These are phyloP conservation scores for Lutraria rhynchaena DNA, from an alignment of 1,140 invertebrate genomes.

Conservation along the genomic window DNA sequence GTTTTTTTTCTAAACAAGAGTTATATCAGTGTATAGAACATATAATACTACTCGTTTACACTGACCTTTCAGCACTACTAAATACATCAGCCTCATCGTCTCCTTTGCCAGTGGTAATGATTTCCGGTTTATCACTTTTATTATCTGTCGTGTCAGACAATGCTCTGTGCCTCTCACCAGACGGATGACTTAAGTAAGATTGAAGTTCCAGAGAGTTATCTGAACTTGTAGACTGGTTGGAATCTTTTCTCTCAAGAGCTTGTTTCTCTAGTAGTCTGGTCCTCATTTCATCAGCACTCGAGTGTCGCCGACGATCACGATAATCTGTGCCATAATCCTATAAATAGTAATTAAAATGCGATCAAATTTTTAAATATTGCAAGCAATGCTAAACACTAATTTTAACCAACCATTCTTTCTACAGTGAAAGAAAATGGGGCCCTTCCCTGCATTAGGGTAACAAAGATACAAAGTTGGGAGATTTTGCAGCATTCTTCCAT, in stretches of 20 bases:
- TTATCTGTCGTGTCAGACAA: constrained; percentile 70
- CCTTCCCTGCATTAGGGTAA: no score
- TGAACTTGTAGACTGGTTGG: constrained; percentile 78
- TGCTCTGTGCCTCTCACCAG: constrained; percentile 43
- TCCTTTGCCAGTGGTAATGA: constrained; percentile 41
- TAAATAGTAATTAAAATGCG: no score
- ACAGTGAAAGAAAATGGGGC: no score
- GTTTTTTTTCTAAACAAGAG: no score
- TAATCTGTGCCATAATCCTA: constrained; percentile 64
- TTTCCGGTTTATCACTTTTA: constrained; percentile 59
- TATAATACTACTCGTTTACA: no score
- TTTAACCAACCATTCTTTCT: no score
- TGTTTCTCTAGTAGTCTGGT: constrained; percentile 73
- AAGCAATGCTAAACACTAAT: no score
- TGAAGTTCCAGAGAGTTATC: constrained; percentile 75
- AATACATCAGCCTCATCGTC: constrained; percentile 74
- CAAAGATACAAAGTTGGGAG: no score
- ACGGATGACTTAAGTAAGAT: constrained; percentile 58
- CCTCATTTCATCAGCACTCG: constrained; percentile 78
- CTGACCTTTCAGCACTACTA: constrained; percentile 71
- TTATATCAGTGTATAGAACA: not conserved
- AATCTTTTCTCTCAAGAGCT: constrained; percentile 77
- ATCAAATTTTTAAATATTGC: no score
- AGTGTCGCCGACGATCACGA: constrained; percentile 74
- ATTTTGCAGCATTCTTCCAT: no score